Conservation (phyloP, 1,140 invertebrate genomes). For the Archegozetes longisetosus region DNA sequence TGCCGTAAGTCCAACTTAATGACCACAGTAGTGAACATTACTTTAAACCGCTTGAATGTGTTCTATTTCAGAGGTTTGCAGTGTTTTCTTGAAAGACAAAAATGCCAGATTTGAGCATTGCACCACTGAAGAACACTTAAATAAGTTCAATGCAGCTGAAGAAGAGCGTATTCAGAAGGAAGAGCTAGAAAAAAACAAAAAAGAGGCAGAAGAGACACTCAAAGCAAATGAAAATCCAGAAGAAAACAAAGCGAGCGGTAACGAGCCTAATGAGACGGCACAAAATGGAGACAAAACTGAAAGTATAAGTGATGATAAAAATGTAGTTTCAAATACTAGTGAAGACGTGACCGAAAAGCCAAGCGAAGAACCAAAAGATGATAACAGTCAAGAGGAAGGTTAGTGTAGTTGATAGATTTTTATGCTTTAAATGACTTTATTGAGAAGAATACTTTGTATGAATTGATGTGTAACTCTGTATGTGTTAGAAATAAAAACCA, state of each 20-base stretch:
- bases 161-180: conserved; percentile 15
- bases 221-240: conserved; percentile 22
- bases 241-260: conserved; percentile 13
- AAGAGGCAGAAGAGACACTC: conserved; percentile 5
- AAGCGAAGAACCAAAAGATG: background rate
- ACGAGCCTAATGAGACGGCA: no score
- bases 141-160: conserved; percentile 2
- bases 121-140: background rate
- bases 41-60: background rate
- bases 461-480: no score
- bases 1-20: conserved; percentile 7
- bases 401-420: background rate
- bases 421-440: no score
- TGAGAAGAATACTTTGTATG: background rate
- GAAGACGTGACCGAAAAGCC: background rate
- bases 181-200: conserved; percentile 21
- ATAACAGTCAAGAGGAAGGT: background rate
- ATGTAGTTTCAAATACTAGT: conserved; percentile 16
- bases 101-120: conserved; percentile 1
- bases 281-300: no score
- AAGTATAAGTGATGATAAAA: no score
- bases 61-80: conserved; percentile 6
- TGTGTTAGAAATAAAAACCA: background rate
- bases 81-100: conserved; percentile 7
- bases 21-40: background rate